Percentiles rank a stretch among this genome's conserved stretches.
These are phyloP conservation scores for Dichetophora obliterata DNA, from an alignment of 2,888 invertebrate genomes.

Conservation along the genomic window DNA sequence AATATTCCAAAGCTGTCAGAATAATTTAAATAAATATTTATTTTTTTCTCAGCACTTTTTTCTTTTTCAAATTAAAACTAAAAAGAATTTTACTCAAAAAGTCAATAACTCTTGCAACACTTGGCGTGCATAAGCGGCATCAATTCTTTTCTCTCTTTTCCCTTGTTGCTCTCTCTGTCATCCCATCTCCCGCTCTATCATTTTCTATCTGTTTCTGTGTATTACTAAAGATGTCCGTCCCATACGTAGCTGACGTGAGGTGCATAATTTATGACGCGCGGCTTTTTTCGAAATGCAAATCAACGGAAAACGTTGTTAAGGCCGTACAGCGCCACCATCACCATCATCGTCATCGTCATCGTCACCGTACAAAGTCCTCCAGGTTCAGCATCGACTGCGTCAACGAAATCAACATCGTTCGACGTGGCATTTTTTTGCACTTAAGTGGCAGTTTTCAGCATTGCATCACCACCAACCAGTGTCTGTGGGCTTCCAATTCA, in stretches of 20 bases:
- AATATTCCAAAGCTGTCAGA: constrained; percentile 37
- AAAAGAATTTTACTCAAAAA: neutral
- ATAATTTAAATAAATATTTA: constrained; percentile 37
- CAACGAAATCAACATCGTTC: neutral
- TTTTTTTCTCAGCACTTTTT: neutral
- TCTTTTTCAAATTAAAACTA: neutral
- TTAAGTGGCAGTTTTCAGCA: constrained; percentile 21
- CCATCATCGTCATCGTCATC: neutral
- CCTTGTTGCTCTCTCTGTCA: neutral
- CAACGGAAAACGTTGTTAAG: constrained; percentile 30
- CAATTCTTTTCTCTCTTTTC: neutral
- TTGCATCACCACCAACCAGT: neutral
- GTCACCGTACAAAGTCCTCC: neutral
- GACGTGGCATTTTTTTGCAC: constrained; percentile 7
- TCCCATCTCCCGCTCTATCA: neutral
- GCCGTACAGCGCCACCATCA: constrained; percentile 21
- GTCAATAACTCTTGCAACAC: too few relatives aligned
- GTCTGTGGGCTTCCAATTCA: neutral
- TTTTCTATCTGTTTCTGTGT: neutral
- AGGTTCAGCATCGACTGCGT: neutral
- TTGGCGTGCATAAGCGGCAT: neutral
- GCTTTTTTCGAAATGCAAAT: constrained; percentile 33
- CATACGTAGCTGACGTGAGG: neutral
- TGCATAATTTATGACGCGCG: constrained; percentile 28
- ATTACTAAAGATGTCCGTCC: neutral